Percentiles rank a stretch among this genome's conserved stretches.
Conservation (phyloP, 2,888 invertebrate genomes). For the Helobdella robusta region DNA sequence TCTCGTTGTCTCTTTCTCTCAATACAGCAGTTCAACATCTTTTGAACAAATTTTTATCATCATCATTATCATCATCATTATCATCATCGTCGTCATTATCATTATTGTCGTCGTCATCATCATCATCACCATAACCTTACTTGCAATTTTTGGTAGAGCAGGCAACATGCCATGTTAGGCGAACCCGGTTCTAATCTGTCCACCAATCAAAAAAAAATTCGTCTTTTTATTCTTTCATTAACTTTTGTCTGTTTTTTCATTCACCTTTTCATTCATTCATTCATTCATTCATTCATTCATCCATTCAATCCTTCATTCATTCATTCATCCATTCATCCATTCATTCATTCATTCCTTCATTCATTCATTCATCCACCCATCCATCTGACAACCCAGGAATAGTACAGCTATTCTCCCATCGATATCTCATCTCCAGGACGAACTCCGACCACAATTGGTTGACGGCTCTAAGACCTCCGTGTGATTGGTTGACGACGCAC, state of each 20-base stretch:
- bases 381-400: slow-evolving; percentile 40
- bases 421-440: slow-evolving; percentile 73
- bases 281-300: no score
- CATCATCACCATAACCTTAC: slow-evolving; percentile 37
- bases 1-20: not conserved
- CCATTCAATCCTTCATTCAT: no score
- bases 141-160: slow-evolving; percentile 88
- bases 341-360: no score
- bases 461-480: slow-evolving; percentile 59
- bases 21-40: no score
- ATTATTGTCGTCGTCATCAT: not conserved
- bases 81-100: slow-evolving; percentile 1
- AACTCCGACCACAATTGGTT: slow-evolving; percentile 91
- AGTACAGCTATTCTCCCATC: slow-evolving; percentile 63
- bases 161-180: slow-evolving; percentile 77
- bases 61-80: not conserved
- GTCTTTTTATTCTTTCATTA: not conserved
- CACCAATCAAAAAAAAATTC: slow-evolving; percentile 20
- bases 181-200: slow-evolving; percentile 60
- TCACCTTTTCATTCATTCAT: no score
- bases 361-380: no score
- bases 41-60: not conserved
- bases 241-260: not conserved
- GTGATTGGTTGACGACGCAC: slow-evolving; percentile 44
- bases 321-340: no score